Percentiles rank a stretch among this genome's conserved stretches.
phyloP scores from a whole-genome alignment of 2,888 invertebrate species.

The Bhutanitis thaidina region DNA sequence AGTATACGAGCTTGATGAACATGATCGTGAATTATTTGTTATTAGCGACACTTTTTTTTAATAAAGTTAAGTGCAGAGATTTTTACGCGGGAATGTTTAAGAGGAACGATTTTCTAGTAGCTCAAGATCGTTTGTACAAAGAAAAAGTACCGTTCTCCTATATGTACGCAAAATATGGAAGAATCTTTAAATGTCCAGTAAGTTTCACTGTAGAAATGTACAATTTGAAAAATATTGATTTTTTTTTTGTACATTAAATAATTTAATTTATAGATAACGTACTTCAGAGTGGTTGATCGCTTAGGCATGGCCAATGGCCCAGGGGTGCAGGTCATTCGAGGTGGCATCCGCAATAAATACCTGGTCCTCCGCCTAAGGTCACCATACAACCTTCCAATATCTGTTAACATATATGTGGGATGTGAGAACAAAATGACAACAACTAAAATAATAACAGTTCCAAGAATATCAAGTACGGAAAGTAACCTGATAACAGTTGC shows the following conservation, averaged over 20 bases:
- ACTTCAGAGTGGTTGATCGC: constrained; percentile 55
- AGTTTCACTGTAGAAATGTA: constrained; percentile 23
- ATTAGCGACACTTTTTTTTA: constrained; percentile 7
- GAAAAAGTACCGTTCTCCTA: constrained; percentile 34
- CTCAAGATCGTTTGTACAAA: constrained; percentile 52
- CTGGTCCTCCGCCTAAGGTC: constrained; percentile 45
- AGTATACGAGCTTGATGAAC: background rate
- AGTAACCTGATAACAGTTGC: background rate
- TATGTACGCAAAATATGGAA: constrained; percentile 51
- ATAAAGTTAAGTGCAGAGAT: constrained; percentile 38
- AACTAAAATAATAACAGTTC: background rate
- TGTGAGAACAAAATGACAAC: constrained; percentile 43
- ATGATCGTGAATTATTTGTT: constrained; percentile 13
- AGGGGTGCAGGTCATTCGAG: constrained; percentile 41
- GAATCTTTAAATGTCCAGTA: constrained; percentile 55
- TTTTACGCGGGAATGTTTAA: constrained; percentile 60
- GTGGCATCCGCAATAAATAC: constrained; percentile 48
- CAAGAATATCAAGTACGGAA: background rate
- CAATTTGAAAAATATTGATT: no score
- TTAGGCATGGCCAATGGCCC: constrained; percentile 50
- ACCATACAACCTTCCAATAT: constrained; percentile 47
- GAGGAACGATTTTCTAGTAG: constrained; percentile 52
- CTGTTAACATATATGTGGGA: constrained; percentile 59
- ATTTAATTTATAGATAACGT: constrained; percentile 49
- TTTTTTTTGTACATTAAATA: background rate